Conservation (phyloP, 2,888 invertebrate species). For the Formica aserva region DNA sequence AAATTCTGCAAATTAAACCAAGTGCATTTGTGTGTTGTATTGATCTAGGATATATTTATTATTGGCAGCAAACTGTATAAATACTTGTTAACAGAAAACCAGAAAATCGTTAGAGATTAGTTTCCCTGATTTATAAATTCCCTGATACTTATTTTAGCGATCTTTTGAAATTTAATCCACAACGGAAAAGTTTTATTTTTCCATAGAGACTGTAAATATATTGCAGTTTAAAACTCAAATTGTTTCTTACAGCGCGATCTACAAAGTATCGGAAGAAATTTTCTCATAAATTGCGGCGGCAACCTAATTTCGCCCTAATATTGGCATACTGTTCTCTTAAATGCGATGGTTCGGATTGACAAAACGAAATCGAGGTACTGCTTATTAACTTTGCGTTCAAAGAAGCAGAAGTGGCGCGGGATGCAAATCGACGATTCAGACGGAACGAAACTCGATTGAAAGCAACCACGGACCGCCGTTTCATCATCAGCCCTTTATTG, state of each 20-base stretch:
- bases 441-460: constrained; percentile 61
- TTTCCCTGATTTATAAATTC: background rate
- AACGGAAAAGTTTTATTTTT: constrained; percentile 17
- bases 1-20: background rate
- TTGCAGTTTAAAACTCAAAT: background rate
- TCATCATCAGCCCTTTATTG: constrained; percentile 44
- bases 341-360: constrained; percentile 21
- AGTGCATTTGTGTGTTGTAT: background rate
- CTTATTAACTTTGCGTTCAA: constrained; percentile 64
- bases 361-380: constrained; percentile 60
- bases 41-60: background rate
- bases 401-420: constrained; percentile 25
- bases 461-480: constrained; percentile 16
- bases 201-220: background rate
- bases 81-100: background rate
- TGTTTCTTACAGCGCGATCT: background rate
- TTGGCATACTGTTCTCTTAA: constrained; percentile 15
- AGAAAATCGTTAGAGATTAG: background rate
- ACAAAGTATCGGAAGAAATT: constrained; percentile 4
- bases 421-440: constrained; percentile 50
- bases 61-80: background rate
- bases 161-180: background rate
- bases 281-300: constrained; percentile 15
- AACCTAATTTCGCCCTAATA: constrained; percentile 43
- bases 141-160: background rate